Evolutionary conservation across 2,113 vertebrate species (phyloP).

Genomic region (Rhizomys pruinosus): DNA sequence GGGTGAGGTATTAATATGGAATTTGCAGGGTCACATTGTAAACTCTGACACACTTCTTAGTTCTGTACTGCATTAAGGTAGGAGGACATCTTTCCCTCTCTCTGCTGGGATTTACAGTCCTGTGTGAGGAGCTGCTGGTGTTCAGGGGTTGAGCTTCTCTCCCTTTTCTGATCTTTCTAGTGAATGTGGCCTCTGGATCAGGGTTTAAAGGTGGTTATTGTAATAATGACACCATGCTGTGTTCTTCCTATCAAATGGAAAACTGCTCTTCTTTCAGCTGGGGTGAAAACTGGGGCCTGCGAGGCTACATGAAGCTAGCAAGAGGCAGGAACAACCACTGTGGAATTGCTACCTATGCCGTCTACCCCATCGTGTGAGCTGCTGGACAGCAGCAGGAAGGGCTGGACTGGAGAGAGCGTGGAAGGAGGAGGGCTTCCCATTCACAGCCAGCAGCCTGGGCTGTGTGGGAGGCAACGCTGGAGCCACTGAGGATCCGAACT

Average conservation of each 20-base stretch:
- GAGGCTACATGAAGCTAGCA: slow-evolving; percentile 90
- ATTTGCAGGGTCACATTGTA: background rate
- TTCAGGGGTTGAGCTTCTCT: background rate
- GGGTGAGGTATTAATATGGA: background rate
- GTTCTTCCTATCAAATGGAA: background rate
- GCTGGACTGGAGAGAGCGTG: background rate
- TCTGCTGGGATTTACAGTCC: background rate
- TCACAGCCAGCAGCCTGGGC: slow-evolving; percentile 74
- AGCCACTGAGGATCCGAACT: slow-evolving; percentile 75
- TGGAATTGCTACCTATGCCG: slow-evolving; percentile 90
- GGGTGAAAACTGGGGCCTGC: slow-evolving; percentile 88
- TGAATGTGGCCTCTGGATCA: background rate
- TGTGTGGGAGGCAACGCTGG: slow-evolving; percentile 66
- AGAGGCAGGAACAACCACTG: slow-evolving; percentile 91
- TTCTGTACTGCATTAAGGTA: slow-evolving; percentile 8
- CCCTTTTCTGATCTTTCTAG: background rate
- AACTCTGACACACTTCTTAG: slow-evolving; percentile 34
- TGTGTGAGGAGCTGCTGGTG: background rate
- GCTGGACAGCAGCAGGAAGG: background rate
- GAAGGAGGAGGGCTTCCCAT: slow-evolving; percentile 21
- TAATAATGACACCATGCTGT: background rate
- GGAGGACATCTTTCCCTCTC: slow-evolving; percentile 20
- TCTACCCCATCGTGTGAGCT: slow-evolving; percentile 88
- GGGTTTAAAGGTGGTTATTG: background rate
- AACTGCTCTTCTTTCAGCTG: slow-evolving; percentile 85